These are phyloP conservation scores for Irena cyanogastra DNA, from an alignment of 2,113 vertebrate genomes.

Conservation along the genomic window DNA sequence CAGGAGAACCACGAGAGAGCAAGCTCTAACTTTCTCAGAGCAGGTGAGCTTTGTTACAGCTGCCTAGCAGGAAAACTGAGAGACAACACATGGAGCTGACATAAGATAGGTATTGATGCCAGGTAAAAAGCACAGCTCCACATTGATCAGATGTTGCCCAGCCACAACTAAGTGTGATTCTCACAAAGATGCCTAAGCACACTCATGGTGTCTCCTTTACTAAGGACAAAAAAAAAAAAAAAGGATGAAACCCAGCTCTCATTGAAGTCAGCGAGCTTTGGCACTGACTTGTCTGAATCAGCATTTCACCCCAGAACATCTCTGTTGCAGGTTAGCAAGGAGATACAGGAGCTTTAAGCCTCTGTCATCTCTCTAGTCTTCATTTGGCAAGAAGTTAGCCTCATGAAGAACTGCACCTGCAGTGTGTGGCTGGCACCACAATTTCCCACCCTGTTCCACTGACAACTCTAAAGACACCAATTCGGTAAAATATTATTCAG, in stretches of 20 bases:
- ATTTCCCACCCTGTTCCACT: not conserved
- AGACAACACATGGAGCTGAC: not conserved
- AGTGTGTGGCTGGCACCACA: not conserved
- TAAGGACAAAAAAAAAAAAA: not conserved
- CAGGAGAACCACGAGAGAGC: rapidly evolving
- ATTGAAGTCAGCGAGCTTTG: not conserved
- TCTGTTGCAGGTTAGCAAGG: not conserved
- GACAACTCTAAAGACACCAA: not conserved
- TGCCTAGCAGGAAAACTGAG: not conserved
- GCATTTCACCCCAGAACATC: not conserved
- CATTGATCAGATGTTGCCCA: not conserved
- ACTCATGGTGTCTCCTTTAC: not conserved
- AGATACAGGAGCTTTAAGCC: not conserved
- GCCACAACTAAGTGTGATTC: not conserved
- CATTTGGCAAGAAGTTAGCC: not conserved
- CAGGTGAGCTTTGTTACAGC: not conserved
- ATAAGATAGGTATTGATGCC: not conserved
- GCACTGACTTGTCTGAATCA: not conserved
- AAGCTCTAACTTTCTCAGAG: not conserved
- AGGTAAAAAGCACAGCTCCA: not conserved
- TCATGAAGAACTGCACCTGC: not conserved
- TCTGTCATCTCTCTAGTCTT: not conserved
- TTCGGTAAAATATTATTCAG: constrained; percentile 24
- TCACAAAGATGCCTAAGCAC: not conserved
- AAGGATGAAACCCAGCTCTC: not conserved